phyloP scores from a whole-genome alignment of 2,113 vertebrate species.

The Atlantisia rogersi region DNA sequence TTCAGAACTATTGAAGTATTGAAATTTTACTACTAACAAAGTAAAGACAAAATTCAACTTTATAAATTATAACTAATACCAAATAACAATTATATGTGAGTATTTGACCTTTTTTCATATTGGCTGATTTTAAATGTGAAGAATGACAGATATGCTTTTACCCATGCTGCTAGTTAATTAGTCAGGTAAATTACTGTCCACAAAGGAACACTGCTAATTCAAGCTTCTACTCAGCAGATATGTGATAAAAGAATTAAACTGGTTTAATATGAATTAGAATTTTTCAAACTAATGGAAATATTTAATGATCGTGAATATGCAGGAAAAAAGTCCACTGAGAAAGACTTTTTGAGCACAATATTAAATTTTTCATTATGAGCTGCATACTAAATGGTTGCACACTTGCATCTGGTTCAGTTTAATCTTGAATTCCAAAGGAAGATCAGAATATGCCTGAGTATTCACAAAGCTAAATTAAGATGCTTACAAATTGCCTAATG shows the following conservation, averaged over 20 bases:
- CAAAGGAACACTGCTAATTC: background rate
- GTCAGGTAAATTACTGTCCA: background rate
- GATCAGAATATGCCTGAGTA: background rate
- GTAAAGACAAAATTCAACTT: background rate
- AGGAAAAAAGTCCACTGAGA: background rate
- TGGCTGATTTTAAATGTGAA: background rate
- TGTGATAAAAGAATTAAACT: background rate
- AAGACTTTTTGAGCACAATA: background rate
- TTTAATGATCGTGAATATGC: background rate
- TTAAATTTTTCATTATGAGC: background rate
- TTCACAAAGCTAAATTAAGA: background rate
- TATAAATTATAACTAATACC: background rate
- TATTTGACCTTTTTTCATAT: background rate
- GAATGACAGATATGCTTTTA: background rate
- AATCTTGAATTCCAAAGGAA: background rate
- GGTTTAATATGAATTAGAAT: background rate
- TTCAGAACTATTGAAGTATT: background rate
- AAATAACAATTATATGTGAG: background rate
- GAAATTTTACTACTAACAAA: background rate
- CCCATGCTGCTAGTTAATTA: background rate
- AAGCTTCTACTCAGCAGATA: background rate
- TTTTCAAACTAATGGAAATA: background rate
- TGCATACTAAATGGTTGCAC: background rate
- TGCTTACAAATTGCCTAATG: background rate
- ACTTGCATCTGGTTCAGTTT: background rate